Base-by-base conservation (phyloP, 2,797 vertebrate genomes). In the Xenentodon cancila region DNA sequence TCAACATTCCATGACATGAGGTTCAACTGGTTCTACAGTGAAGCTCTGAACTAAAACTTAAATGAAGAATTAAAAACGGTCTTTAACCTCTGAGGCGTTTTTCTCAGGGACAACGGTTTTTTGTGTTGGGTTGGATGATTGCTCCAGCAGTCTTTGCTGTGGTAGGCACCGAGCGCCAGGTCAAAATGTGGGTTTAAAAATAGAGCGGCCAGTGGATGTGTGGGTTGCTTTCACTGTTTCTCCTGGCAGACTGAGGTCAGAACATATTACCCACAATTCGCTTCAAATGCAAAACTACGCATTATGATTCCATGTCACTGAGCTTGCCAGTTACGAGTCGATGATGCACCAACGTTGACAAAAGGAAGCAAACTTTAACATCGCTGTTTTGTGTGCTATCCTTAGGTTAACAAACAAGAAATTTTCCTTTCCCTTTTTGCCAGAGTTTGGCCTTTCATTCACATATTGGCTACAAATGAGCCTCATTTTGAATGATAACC, bases 401-500 rank as follows among this genome's bases (percentile, higher is more conserved):
- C 64, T 73, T 79, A 68, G 74, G 63, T 70, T 71, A 86, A 90
- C 82, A 90, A 92, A 91, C 84, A 88, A 78, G 46, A 71, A 51
- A 50, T 71, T 81, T 74, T 79, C 56, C 58, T 68, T 53, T 17
- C 13, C 68, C 50, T 74, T 65, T 79, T 71, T 79, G 75, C 73
- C 71, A 85, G 82, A 87, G 62, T 58, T 65, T 78, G 50, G 73
- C 69, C 59, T 91, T 87, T 87, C 81, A 69, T 88, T 63, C 88
- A 77, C 82, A 88, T 84, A 87, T 88, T 85, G 77, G 42, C 79
- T 93, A 95, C 94, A 96, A 97, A 97, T 96, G 93, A 95, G 91
- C 82, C 93, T 94, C 93, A 94, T 95, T 97, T 95, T 92, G 88
- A 86, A 92, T 84, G 92, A 96, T 96, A 95, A 95, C 94, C 83